Conservation (phyloP, 2,113 vertebrate species). For the Zingel zingel region DNA sequence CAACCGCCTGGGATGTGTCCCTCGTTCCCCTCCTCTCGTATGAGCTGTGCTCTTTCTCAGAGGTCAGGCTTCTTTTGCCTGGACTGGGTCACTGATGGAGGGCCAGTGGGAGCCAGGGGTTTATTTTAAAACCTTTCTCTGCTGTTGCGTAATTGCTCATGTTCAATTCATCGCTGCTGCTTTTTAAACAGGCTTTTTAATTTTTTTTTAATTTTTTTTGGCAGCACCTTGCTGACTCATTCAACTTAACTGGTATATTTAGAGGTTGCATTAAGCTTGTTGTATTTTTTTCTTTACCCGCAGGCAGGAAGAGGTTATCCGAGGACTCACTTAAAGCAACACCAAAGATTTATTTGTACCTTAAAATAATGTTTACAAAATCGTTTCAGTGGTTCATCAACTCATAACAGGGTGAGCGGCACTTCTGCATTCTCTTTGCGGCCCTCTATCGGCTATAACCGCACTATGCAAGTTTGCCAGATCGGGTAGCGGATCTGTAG, state of each 20-base stretch:
- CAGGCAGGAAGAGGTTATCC: constrained; percentile 17
- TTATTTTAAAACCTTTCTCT: constrained; percentile 60
- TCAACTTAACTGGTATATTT: constrained; percentile 39
- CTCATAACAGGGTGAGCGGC: too few species aligned
- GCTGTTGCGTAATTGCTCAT: constrained; percentile 64
- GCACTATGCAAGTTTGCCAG: too few species aligned
- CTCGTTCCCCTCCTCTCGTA: constrained; percentile 9
- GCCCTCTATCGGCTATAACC: too few species aligned
- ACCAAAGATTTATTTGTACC: too few species aligned
- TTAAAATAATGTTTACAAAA: too few species aligned
- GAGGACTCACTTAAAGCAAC: background rate
- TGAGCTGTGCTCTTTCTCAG: constrained; percentile 49
- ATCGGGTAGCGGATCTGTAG: too few species aligned
- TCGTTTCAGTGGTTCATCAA: too few species aligned
- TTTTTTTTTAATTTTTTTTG: background rate
- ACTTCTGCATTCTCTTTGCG: too few species aligned
- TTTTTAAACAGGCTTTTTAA: constrained; percentile 52
- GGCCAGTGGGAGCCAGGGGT: constrained; percentile 32
- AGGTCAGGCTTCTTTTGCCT: constrained; percentile 62
- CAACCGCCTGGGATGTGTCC: constrained; percentile 49
- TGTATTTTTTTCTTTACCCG: constrained; percentile 3
- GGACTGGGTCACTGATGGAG: constrained; percentile 56
- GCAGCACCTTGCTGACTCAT: constrained; percentile 53
- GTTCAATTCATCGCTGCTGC: constrained; percentile 53
- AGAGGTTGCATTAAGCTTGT: constrained; percentile 22